Base-by-base conservation (phyloP, 1,140 invertebrate species). In the Zeugodacus cucurbitae region DNA sequence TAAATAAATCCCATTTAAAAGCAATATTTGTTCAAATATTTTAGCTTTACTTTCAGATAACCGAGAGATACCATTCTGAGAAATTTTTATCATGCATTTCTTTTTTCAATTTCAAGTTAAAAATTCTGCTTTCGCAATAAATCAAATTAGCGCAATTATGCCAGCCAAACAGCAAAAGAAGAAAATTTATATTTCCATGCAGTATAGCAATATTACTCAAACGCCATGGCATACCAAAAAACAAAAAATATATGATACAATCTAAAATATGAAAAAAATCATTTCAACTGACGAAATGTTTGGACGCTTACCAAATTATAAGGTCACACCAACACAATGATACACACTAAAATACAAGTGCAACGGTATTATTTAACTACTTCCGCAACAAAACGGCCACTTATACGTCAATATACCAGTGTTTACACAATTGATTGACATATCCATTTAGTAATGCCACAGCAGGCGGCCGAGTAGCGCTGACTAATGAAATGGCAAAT, bases 341-440 rank as follows among this genome's bases (percentile, higher is more conserved):
- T 67, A 32, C 29, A 32, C 29, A 67, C 1, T 0, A 34, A 34
- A 62, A 29, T 62, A 62, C 58, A 1, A 11, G 48, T 54, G 17
- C 48, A 54, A 54, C 14, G 58, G 11, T 22, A 74, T 41, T 41
- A 74, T n/a, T 37, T 74, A 74, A 74, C 22, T 41, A 37, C 67
- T 37, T 74, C 34, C 6, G 20, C 32, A 37, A 41, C 67, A 10
- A 32, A 37, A 74, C 41, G n/a, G 20, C 22, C 67, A 2, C 64
- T 32, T 67, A 32, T 74, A 17, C 20, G 20, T 26, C 22, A 62
- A 26, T 62, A 62, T 26, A n/a, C 0, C 5, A 22, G 34, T 74
- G 67, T 22, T 74, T 74, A 20, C 67, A 14, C 67, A 74, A 41
- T 74, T 74, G 32, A 74, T 74, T 74, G 67, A 74, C 67, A 74